Percentiles rank a stretch among this genome's conserved stretches.
Evolutionary conservation across 2,113 vertebrate species (phyloP).

Genomic region (Pungitius pungitius): DNA sequence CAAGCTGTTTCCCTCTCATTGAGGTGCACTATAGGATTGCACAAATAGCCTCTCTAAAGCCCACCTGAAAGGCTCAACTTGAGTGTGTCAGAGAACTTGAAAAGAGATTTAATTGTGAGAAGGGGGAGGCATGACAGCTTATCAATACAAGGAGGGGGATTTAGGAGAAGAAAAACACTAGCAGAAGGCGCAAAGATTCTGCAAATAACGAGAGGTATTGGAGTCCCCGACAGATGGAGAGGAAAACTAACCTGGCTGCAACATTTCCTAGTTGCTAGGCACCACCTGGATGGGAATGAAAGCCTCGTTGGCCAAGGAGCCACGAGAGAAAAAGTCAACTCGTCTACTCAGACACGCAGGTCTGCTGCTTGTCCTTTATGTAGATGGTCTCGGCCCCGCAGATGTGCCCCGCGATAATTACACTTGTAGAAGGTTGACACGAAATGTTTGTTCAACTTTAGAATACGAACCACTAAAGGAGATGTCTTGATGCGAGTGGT

Average conservation of each 20-base stretch:
- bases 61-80: constrained; percentile 61
- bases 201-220: constrained; percentile 60
- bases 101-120: constrained; percentile 65
- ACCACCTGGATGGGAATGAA: constrained; percentile 65
- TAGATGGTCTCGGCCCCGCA: constrained; percentile 33
- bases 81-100: constrained; percentile 63
- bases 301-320: constrained; percentile 41
- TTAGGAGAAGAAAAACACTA: constrained; percentile 67
- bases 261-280: constrained; percentile 73
- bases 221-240: constrained; percentile 71
- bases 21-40: constrained; percentile 38
- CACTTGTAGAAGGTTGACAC: constrained; percentile 10
- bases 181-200: constrained; percentile 61
- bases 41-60: constrained; percentile 49
- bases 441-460: constrained; percentile 11
- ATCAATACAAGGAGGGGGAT: constrained; percentile 47
- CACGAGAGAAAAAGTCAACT: constrained; percentile 38
- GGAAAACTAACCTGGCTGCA: constrained; percentile 67
- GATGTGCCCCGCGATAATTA: constrained; percentile 42
- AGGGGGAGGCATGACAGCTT: constrained; percentile 47
- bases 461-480: constrained; percentile 12
- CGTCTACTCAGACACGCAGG: constrained; percentile 36
- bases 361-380: constrained; percentile 52
- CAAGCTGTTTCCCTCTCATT: constrained; percentile 31
- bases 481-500: neutral